Conservation (phyloP, 2,113 vertebrate species). For the Sphaerodactylus townsendi region DNA sequence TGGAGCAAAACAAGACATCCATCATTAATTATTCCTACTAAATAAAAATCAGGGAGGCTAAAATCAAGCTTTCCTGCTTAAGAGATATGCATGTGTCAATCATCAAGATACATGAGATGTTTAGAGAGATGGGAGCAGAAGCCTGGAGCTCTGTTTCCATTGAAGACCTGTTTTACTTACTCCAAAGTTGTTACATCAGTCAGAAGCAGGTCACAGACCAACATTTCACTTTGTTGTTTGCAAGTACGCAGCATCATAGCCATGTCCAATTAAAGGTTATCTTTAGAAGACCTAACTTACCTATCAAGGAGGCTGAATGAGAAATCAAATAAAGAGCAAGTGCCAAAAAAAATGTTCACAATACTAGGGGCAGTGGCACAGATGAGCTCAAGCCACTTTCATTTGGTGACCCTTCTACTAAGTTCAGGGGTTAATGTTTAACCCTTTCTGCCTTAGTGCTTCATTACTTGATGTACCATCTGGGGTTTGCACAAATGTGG, state of each 20-base stretch:
- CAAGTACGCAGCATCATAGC: rapidly evolving
- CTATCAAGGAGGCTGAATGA: background rate
- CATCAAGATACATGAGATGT: rapidly evolving
- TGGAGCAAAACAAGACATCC: background rate
- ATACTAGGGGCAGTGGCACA: background rate
- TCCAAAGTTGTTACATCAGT: background rate
- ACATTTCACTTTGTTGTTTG: rapidly evolving
- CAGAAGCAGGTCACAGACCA: background rate
- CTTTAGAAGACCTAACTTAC: background rate
- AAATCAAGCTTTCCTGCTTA: rapidly evolving
- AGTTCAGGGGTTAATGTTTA: slow-evolving; percentile 50
- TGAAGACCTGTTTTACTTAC: background rate
- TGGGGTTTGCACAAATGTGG: background rate
- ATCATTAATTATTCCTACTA: rapidly evolving
- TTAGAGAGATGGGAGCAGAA: background rate
- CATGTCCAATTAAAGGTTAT: background rate
- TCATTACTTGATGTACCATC: background rate
- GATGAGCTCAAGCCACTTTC: rapidly evolving
- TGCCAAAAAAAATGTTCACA: background rate
- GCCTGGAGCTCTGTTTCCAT: background rate
- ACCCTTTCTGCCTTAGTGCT: background rate
- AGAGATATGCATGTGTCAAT: rapidly evolving
- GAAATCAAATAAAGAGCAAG: background rate
- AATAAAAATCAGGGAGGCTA: rapidly evolving
- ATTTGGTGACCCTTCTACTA: slow-evolving; percentile 23